Percentiles rank a stretch among this genome's conserved stretches.
Evolutionary conservation across 2,113 vertebrate genomes (phyloP).

Genomic region (Myrmophylax atrothorax): DNA sequence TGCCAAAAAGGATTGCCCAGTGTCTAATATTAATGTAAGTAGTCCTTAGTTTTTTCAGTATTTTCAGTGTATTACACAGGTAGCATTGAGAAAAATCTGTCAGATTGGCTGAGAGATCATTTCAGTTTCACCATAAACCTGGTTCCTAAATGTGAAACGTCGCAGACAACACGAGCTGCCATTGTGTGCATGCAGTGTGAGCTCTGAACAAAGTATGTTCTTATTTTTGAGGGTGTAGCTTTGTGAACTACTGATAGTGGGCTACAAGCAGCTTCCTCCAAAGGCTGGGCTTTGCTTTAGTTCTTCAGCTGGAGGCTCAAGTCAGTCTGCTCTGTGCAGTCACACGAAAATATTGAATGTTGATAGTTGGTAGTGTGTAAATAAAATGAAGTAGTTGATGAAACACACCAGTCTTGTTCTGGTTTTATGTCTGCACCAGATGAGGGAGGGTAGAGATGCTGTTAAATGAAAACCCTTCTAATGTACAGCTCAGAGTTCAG

Average conservation of each 20-base stretch:
- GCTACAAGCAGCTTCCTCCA: neutral
- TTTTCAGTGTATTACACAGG: neutral
- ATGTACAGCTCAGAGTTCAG: neutral
- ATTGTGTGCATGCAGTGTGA: accelerated
- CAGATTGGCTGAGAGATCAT: neutral
- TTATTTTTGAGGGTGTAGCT: neutral
- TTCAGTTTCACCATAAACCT: accelerated
- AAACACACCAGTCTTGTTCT: neutral
- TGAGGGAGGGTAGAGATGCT: too few relatives aligned
- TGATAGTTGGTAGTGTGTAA: neutral
- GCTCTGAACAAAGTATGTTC: neutral
- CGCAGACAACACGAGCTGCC: accelerated
- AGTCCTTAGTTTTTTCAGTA: accelerated
- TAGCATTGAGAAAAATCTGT: neutral
- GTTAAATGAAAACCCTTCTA: neutral
- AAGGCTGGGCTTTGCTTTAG: neutral
- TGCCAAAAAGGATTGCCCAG: slow-evolving; percentile 90
- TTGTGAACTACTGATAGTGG: neutral
- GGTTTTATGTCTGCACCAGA: neutral
- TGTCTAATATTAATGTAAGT: slow-evolving; percentile 96
- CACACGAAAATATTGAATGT: neutral
- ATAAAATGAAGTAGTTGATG: neutral
- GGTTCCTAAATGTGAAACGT: neutral
- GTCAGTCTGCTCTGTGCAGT: neutral
- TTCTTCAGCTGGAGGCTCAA: neutral